These are phyloP conservation scores for rat (Rattus norvegicus) DNA, from an alignment of 2,113 vertebrate genomes.

Conservation along the genomic window DNA sequence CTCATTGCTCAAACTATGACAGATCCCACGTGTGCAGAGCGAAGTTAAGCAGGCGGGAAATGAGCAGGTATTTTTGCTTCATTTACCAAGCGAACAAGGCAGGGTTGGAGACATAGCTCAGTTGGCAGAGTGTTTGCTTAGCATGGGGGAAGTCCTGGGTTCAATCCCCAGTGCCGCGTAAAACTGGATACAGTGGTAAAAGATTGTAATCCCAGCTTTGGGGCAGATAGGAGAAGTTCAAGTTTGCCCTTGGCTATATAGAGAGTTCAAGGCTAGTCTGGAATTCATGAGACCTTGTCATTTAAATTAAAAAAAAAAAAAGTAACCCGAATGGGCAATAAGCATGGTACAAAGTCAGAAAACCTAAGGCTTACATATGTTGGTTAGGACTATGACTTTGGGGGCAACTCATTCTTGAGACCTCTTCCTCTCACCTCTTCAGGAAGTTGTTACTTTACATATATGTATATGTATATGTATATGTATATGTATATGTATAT, in stretches of 20 bases:
- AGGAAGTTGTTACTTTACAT: not conserved
- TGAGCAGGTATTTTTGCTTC: not conserved
- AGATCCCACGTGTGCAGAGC: not conserved
- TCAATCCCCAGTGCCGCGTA: no score
- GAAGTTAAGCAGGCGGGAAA: not conserved
- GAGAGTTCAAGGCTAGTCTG: not conserved
- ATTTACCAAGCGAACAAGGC: not conserved
- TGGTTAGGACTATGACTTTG: not conserved
- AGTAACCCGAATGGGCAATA: no score
- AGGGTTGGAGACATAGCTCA: not conserved
- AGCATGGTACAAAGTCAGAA: not conserved
- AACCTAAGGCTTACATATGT: not conserved
- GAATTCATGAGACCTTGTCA: not conserved
- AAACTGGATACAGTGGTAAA: not conserved
- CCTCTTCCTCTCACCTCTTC: not conserved
- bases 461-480: no score
- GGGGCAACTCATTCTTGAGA: not conserved
- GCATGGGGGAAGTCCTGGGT: not conserved
- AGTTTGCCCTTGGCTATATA: not conserved
- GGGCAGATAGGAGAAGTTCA: not conserved
- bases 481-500: no score
- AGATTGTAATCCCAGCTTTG: not conserved
- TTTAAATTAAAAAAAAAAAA: not conserved
- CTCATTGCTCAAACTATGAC: not conserved
- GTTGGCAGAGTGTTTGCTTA: not conserved